Percentiles rank a stretch among this genome's conserved stretches.
Conservation (phyloP, 2,113 vertebrate species). For the Patagioenas fasciata region DNA sequence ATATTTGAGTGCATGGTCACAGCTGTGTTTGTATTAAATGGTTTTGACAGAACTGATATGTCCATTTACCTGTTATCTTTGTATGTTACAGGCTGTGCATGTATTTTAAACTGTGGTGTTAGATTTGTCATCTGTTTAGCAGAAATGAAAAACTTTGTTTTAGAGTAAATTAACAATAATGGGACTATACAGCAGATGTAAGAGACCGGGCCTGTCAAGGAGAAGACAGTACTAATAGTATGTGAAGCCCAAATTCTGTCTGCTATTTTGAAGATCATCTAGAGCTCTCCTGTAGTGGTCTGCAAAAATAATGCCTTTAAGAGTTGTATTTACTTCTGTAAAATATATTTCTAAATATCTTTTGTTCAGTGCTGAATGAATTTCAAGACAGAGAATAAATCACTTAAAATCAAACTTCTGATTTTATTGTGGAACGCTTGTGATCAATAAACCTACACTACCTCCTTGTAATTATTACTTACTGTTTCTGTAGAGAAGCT, state of each 20-base stretch:
- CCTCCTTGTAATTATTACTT: neutral
- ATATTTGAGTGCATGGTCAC: neutral
- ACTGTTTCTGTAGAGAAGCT: neutral
- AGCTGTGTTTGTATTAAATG: slow-evolving; percentile 1
- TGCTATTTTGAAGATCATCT: neutral
- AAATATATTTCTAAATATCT: neutral
- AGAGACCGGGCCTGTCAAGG: neutral
- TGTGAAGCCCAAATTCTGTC: neutral
- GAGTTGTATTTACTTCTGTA: neutral
- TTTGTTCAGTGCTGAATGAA: neutral
- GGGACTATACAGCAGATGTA: neutral
- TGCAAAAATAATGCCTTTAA: neutral
- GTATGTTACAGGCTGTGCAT: neutral
- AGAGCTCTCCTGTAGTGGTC: neutral
- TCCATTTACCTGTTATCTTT: neutral
- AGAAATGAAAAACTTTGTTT: neutral
- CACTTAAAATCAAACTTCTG: neutral
- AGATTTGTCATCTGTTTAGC: neutral
- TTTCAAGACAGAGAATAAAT: neutral
- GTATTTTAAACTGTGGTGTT: neutral
- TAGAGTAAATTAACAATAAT: neutral
- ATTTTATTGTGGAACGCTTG: neutral
- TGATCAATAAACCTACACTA: neutral
- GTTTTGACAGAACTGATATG: neutral
- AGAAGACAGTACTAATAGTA: neutral